A percentile compares a stretch with the other conserved stretches of the same genome.
Conservation (phyloP, 2,113 vertebrate genomes). For the Siniperca knerii region DNA sequence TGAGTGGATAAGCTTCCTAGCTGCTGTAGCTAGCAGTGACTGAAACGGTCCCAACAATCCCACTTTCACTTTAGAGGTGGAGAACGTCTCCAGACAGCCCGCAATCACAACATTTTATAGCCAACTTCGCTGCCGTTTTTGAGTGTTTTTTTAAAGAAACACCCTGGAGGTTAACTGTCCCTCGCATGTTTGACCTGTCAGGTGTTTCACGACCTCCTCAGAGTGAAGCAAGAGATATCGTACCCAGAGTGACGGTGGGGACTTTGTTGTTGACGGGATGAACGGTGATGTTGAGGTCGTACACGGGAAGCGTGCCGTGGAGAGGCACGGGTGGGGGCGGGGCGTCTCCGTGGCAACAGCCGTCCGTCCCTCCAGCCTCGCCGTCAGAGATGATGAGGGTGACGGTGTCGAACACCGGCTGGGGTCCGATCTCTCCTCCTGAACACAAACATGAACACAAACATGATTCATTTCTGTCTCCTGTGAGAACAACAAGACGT, state of each 20-base stretch:
- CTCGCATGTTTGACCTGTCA: neutral
- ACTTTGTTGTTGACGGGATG: conserved; percentile 82
- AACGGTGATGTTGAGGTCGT: conserved; percentile 83
- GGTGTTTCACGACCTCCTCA: neutral
- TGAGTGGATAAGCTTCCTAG: too few relatives aligned
- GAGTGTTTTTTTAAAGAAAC: too few relatives aligned
- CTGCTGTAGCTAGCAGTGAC: too few relatives aligned
- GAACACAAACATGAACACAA: neutral
- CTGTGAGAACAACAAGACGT: neutral
- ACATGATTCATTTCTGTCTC: neutral
- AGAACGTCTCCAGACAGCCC: too few relatives aligned
- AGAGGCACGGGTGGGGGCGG: conserved; percentile 74
- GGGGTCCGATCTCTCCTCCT: conserved; percentile 83
- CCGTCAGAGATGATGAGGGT: conserved; percentile 83
- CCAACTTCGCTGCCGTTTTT: too few relatives aligned
- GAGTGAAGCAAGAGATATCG: neutral
- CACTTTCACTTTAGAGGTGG: too few relatives aligned
- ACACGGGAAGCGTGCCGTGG: conserved; percentile 81
- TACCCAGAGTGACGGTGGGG: conserved; percentile 71
- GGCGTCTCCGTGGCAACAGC: conserved; percentile 78
- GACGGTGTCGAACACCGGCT: conserved; percentile 63
- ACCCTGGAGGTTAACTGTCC: too few relatives aligned
- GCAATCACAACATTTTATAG: too few relatives aligned
- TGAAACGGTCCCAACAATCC: too few relatives aligned
- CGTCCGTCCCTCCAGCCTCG: conserved; percentile 63